Evolutionary conservation across 92 coral and sea anemone species (phyloP), one percentile per base, ranked within the genome.

Genomic region (Bergia puertoricense): DNA sequence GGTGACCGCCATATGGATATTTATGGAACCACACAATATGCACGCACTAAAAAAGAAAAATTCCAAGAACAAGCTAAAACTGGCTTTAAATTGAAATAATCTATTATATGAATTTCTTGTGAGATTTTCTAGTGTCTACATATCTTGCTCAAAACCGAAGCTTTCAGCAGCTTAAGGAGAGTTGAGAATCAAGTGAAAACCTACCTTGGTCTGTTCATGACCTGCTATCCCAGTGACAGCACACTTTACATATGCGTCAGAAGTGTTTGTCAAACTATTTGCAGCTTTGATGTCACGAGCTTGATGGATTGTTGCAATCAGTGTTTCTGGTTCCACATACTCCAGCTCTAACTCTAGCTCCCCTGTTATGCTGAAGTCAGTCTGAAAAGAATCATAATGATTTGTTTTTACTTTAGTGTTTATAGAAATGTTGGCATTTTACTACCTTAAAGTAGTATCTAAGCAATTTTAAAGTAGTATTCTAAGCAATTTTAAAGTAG

Each of bases 321-420:
- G 88, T 9, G 90, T 89, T 68, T 95, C 99, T 81, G 95, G 94
- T 73, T 96, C 99, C 65, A 91, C 94, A 87, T 92, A 94, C 66
- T 93, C 98, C 73, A 96, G 80, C 8, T 95, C 84, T 22, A 93
- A 89, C 57, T 96, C 99, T 54, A 96, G 73, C 81, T 93, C 98
- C 42, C 99, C 99, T 42, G 94, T 92, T 77, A 96, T 94, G 73
- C 96, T 95, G 68, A 96, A 95, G 78, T 96, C 99, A 88, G 99
- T 96, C 99, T 95, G 81, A 43, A 80, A n/a, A 81, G 48, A 57
- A 18, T 20, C 0, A 76, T 10, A 37, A 38, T 39, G 18, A 39
- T 39, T 74, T 36, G 15, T 72, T 72, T 23, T 30, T 5, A n/a
- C 30, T 30, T 30, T 30, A 30, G 30, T 30, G 30, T 30, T 30